These are phyloP conservation scores for Pangasianodon gigas DNA, from an alignment of 2,113 vertebrate species.

Conservation along the genomic window DNA sequence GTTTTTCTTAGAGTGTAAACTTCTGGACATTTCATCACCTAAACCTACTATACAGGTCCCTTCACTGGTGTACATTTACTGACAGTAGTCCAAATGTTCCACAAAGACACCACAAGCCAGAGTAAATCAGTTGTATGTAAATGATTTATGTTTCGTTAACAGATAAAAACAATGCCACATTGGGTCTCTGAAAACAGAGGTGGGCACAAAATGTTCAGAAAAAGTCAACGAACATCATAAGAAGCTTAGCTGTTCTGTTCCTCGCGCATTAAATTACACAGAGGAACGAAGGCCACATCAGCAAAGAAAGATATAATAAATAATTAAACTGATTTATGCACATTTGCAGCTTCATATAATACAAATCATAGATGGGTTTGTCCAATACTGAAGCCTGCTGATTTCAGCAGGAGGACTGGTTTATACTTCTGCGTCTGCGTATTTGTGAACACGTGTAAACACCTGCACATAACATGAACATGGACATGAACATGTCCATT, in stretches of 20 bases:
- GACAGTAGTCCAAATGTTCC: neutral
- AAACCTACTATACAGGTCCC: neutral
- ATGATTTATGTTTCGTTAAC: conserved; percentile 46
- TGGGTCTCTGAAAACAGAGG: conserved; percentile 21
- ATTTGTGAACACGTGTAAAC: neutral
- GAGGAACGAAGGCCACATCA: neutral
- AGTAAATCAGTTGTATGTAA: conserved; percentile 9
- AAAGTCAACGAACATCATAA: neutral
- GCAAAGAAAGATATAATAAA: conserved; percentile 44
- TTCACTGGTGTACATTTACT: neutral
- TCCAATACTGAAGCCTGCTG: conserved; percentile 41
- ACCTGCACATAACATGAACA: neutral
- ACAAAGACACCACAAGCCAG: conserved; percentile 15
- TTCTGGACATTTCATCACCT: neutral
- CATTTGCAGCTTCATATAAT: conserved; percentile 25
- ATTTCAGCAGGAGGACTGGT: neutral
- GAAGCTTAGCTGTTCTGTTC: neutral
- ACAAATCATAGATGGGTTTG: conserved; percentile 5
- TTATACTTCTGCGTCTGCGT: neutral
- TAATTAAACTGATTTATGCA: conserved; percentile 42
- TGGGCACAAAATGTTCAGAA: neutral
- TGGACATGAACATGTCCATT: neutral
- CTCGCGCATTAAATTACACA: conserved; percentile 4
- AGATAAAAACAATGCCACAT: conserved; percentile 23
- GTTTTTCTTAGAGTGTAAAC: neutral